These are phyloP conservation scores for Galerucella pusilla DNA, from an alignment of 2,888 invertebrate genomes.

Conservation along the genomic window DNA sequence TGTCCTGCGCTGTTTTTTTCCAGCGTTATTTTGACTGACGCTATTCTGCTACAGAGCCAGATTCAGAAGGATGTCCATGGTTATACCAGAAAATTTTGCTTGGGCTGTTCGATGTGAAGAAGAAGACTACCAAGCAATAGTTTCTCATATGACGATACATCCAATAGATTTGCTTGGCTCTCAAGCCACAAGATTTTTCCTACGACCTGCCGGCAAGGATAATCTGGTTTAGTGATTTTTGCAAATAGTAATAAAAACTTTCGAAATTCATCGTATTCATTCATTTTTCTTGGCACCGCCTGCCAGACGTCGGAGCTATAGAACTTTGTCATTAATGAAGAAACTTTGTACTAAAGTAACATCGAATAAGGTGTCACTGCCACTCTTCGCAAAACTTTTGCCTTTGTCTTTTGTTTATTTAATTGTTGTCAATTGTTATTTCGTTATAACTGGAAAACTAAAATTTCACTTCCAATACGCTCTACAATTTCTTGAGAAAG, in stretches of 20 bases:
- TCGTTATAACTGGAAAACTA: constrained; percentile 2
- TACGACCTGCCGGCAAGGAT: too few relatives aligned
- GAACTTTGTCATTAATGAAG: neutral
- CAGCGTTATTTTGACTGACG: too few relatives aligned
- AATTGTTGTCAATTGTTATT: constrained; percentile 16
- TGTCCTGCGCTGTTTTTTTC: too few relatives aligned
- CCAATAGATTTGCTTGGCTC: too few relatives aligned
- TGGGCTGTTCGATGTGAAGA: too few relatives aligned
- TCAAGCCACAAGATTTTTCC: too few relatives aligned
- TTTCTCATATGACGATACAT: too few relatives aligned
- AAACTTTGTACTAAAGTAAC: neutral
- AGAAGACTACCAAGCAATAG: too few relatives aligned
- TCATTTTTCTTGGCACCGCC: neutral
- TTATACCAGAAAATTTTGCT: too few relatives aligned
- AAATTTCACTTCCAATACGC: constrained; percentile 7
- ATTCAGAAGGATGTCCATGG: too few relatives aligned
- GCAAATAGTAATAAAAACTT: neutral
- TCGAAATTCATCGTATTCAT: neutral
- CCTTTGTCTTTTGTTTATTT: constrained; percentile 3
- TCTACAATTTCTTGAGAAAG: constrained; percentile 4
- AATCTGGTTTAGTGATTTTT: too few relatives aligned
- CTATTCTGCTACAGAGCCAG: too few relatives aligned
- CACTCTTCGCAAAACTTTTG: neutral
- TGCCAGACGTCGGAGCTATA: neutral
- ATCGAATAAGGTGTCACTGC: constrained; percentile 6